A percentile compares a stretch with the other conserved stretches of the same genome.
Evolutionary conservation across 2,797 vertebrate species (phyloP).

Genomic region (Gallirallus australis): DNA sequence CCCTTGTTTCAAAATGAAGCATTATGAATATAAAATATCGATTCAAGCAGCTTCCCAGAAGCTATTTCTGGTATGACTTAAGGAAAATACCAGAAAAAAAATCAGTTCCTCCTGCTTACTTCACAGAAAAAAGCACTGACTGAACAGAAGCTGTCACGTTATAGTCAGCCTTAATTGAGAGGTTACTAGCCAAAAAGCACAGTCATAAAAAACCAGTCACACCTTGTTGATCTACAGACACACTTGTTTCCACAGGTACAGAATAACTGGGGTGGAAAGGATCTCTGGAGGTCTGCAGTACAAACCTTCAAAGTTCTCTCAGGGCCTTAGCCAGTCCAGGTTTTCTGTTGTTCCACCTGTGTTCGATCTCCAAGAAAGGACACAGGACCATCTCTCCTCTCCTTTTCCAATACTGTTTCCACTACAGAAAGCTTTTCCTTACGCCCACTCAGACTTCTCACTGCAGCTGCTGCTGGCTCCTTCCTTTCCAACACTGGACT

Average conservation of each 20-base stretch:
- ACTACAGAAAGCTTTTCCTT: neutral
- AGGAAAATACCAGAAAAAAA: neutral
- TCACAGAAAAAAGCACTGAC: neutral
- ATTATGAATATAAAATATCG: too few species aligned
- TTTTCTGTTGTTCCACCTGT: neutral
- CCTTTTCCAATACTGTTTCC: neutral
- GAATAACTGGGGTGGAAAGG: neutral
- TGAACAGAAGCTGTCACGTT: neutral
- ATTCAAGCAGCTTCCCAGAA: neutral
- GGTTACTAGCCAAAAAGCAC: too few species aligned
- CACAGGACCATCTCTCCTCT: too few species aligned
- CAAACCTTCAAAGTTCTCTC: neutral
- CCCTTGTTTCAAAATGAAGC: neutral
- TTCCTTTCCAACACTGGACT: neutral
- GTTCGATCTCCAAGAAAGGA: neutral
- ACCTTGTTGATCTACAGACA: neutral
- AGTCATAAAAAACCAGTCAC: too few species aligned
- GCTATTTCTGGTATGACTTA: neutral
- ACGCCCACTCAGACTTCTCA: neutral
- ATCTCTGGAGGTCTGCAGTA: neutral
- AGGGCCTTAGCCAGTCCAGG: neutral
- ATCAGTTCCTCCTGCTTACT: neutral
- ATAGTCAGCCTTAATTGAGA: neutral
- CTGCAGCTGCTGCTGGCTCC: neutral
- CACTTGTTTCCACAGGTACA: neutral